Base-by-base conservation (phyloP, 2,113 vertebrate genomes). In the Phrynocephalus versicolor region DNA sequence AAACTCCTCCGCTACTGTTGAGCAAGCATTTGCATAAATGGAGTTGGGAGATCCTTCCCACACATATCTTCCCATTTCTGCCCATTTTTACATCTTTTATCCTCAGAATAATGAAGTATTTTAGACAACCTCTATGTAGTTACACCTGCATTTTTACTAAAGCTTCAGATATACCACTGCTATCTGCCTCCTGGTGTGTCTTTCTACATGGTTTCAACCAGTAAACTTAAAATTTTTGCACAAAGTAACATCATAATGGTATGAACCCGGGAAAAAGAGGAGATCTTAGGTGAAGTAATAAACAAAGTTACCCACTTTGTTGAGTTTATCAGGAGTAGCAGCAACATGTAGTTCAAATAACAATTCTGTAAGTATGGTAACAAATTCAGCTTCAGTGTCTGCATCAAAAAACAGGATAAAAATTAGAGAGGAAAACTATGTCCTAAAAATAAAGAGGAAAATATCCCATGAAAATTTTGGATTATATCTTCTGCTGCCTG, bases 331-430 rank as follows among this genome's bases (percentile, higher is more conserved):
- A 81, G 98, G 98, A 0, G 98, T 99, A 75, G 98, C 98, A 33
- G 98, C 98, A n/a, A 99, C 95, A 3, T 99, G 98, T 82, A 99
- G 95, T 92, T 99, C 98, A 95, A 99, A 99, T 19, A 99, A 96
- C 88, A 99, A 96, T 91, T 99, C 98, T 0, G 98, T 99, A 33
- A 99, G 96, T 94, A 97, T 95, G 78, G 96, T 97, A 69, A 97
- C 95, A 95, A 99, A 99, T 94, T 98, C 98, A 91, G 97, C 97
- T n/a, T 95, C 96, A 39, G 95, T 96, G 64, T 97, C 96, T 84
- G 92, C 96, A 96, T 94, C 79, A 45, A 79, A 12, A 64, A n/a
- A 88, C 0, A 92, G 84, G 91, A 89, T 91, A 91, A n/a, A n/a
- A n/a, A n/a, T n/a, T n/a, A n/a, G n/a, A n/a, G n/a, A n/a, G n/a